Conservation (phyloP, 1,140 invertebrate genomes). For the Drosophila azteca region DNA sequence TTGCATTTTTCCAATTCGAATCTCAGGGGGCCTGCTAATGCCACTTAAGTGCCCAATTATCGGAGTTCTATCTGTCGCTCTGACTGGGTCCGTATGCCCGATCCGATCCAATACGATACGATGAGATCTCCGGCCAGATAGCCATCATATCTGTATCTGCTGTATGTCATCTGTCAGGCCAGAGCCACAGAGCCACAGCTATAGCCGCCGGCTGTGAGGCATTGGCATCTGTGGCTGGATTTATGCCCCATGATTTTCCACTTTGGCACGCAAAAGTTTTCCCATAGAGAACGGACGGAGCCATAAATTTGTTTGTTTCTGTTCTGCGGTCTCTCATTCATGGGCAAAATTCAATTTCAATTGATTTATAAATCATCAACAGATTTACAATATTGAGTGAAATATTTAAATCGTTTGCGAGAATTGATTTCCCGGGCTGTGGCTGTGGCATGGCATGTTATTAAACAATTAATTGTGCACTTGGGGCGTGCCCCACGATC, state of each 20-base stretch:
- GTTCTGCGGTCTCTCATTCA: constrained; percentile 49
- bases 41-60: constrained; percentile 81
- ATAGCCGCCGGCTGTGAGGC: constrained; percentile 61
- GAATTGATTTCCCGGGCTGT: constrained; percentile 38
- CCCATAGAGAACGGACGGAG: constrained; percentile 43
- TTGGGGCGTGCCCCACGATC: constrained; percentile 54
- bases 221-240: constrained; percentile 54
- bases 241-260: constrained; percentile 81
- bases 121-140: constrained; percentile 12
- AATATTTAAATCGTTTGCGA: constrained; percentile 44
- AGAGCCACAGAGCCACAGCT: constrained; percentile 23
- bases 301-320: constrained; percentile 62
- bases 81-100: constrained; percentile 22
- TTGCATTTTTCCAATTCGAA: constrained; percentile 65
- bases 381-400: constrained; percentile 57
- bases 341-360: constrained; percentile 69
- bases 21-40: constrained; percentile 56
- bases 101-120: background rate
- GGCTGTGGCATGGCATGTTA: constrained; percentile 53
- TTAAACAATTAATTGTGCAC: constrained; percentile 69
- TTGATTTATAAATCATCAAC: constrained; percentile 79
- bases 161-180: constrained; percentile 77
- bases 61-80: constrained; percentile 20
- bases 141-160: constrained; percentile 65
- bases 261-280: constrained; percentile 74